Base-by-base conservation (phyloP, 2,113 vertebrate genomes). In the Platichthys stellatus region DNA sequence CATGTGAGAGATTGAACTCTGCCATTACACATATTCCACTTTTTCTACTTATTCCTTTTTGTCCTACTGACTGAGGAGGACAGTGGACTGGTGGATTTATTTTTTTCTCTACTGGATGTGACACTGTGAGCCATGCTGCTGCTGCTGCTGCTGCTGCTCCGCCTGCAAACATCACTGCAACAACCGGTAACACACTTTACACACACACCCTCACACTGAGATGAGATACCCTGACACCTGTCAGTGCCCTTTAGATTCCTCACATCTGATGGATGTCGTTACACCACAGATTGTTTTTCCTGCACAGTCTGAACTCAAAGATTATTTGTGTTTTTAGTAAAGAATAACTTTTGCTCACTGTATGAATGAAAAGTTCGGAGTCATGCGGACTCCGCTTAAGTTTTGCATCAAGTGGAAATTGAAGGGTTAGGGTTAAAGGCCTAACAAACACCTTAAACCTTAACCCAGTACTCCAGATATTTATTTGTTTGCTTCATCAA, bases 181-280 rank as follows among this genome's bases (percentile, higher is more conserved):
- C 28, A 85, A 63, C 85, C 85, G 90, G 90, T 92, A 90, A 79
- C 62, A 35, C 68, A 72, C 18, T 49, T 69, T 54, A 66, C 26
- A 28, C 59, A 66, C 59, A 6, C 57, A 40, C 31, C 1, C 13
- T 17, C 3, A 43, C 23, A 23, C 51, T 15, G 14, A 59, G 18
- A 21, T 15, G 14, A 59, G 18, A 21, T 1, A 57, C 47, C 3
- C 3, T 1, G 7, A 1, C 63, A 28, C 35, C 35, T 54, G 20
- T 31, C 69, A 15, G 11, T 17, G 53, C 43, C 17, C 38, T n/a
- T 54, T 11, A 54, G 20, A 51, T 21, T 59, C 15, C 21, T 59
- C 35, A 3, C 10, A 40, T 26, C 60, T 58, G 26, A 24, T 56
- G 4, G 26, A 26, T 43, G 7, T 1, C 24, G 12, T 57, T 8